Percentiles rank a stretch among this genome's conserved stretches.
Evolutionary conservation across 2,888 invertebrate genomes (phyloP).

Genomic region (Hermodice carunculata): DNA sequence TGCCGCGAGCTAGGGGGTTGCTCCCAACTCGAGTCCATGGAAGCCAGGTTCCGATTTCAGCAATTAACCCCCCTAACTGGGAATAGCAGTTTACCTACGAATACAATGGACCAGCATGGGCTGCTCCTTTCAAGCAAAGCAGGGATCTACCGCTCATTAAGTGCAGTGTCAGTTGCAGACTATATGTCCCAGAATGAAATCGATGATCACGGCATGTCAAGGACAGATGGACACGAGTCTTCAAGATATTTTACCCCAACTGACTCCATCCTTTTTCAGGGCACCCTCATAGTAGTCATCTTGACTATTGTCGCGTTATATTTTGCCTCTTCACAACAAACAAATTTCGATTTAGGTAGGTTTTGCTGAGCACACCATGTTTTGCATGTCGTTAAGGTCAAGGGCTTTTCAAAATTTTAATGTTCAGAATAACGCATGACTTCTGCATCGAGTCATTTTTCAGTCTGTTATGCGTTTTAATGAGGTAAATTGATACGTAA

Average conservation of each 20-base stretch:
- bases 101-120: constrained; percentile 11
- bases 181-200: constrained; percentile 7
- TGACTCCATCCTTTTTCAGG: constrained; percentile 26
- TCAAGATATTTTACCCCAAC: constrained; percentile 10
- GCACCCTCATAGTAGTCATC: constrained; percentile 20
- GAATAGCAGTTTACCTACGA: not conserved
- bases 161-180: constrained; percentile 17
- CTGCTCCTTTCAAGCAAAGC: not conserved
- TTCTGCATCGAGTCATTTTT: too few species aligned
- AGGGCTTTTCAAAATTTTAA: too few species aligned
- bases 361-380: too few species aligned
- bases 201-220: not conserved
- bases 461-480: too few species aligned
- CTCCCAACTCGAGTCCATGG: too few species aligned
- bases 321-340: constrained; percentile 28
- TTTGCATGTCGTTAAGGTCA: too few species aligned
- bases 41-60: too few species aligned
- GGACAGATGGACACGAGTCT: not conserved
- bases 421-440: too few species aligned
- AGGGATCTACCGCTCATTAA: constrained; percentile 23
- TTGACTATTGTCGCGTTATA: constrained; percentile 29
- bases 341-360: constrained; percentile 40
- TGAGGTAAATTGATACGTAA: too few species aligned
- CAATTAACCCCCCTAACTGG: not conserved
- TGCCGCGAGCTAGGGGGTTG: too few species aligned